Conservation (phyloP, 2,888 invertebrate genomes). For the Agonopterix arenella region DNA sequence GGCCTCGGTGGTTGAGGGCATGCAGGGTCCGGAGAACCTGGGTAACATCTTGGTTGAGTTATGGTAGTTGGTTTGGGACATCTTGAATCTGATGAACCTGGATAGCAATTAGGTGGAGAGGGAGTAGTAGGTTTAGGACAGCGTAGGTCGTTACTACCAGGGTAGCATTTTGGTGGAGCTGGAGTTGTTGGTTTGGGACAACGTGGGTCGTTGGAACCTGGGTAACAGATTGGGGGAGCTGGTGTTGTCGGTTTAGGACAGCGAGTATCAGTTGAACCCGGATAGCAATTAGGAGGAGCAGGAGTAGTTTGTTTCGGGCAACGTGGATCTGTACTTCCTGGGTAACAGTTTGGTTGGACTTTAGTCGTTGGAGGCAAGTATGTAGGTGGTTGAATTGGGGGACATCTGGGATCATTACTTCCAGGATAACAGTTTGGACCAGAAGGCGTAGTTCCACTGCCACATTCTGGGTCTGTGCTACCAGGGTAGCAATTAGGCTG, state of each 20-base stretch:
- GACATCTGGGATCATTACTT: conserved; percentile 41
- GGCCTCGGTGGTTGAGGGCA: conserved; percentile 41
- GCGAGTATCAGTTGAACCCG: conserved; percentile 16
- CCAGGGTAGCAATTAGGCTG: conserved; percentile 38
- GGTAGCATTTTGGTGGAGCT: conserved; percentile 17
- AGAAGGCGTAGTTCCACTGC: conserved; percentile 9
- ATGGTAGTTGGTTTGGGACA: conserved; percentile 18
- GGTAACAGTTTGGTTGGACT: conserved; percentile 20
- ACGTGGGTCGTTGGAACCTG: conserved; percentile 27
- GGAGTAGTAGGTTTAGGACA: conserved; percentile 23
- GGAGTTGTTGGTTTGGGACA: conserved; percentile 30
- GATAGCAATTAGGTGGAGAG: conserved; percentile 24
- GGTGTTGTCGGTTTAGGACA: not conserved
- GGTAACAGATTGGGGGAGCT: conserved; percentile 26
- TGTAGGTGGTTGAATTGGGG: conserved; percentile 3
- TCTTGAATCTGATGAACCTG: conserved; percentile 27
- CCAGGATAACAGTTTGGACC: conserved; percentile 19
- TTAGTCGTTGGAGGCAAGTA: conserved; percentile 16
- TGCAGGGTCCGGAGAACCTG: conserved; percentile 39
- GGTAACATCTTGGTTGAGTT: conserved; percentile 21
- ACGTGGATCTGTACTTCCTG: conserved; percentile 18
- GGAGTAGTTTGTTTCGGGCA: conserved; percentile 32
- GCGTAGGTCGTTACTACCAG: conserved; percentile 17
- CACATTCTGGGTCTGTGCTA: conserved; percentile 36
- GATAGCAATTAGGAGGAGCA: conserved; percentile 26